A percentile compares a stretch with the other conserved stretches of the same genome.
phyloP scores from a whole-genome alignment of 2,113 vertebrate species.

The Empidonax traillii region DNA sequence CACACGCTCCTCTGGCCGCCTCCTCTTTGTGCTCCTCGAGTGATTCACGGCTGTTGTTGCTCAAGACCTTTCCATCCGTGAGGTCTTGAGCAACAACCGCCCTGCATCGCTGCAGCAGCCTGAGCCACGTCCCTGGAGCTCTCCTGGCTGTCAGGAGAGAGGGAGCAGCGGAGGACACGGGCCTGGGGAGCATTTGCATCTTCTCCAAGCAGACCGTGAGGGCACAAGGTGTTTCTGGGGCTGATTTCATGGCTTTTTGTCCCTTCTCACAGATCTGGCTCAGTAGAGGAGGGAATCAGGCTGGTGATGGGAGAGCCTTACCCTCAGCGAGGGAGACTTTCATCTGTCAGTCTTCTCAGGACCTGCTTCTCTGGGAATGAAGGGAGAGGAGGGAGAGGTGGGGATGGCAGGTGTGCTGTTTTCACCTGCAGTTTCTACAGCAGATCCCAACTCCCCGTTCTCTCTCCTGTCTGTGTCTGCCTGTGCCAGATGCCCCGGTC shows the following conservation, averaged over 20 bases:
- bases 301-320: fast-evolving
- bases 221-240: neutral
- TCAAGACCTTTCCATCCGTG: conserved; percentile 3
- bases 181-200: neutral
- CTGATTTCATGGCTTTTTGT: neutral
- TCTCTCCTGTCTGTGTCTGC: neutral
- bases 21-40: neutral
- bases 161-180: neutral
- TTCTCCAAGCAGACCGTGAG: neutral
- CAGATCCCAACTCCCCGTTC: neutral
- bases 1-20: neutral
- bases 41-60: neutral
- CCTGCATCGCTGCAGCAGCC: fast-evolving
- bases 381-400: neutral
- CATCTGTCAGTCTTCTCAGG: neutral
- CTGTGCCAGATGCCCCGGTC: neutral
- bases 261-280: neutral
- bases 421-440: fast-evolving
- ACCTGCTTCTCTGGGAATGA: neutral
- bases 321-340: neutral
- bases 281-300: neutral
- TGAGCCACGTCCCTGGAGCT: neutral
- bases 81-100: conserved; percentile 13
- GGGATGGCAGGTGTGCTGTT: neutral
- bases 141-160: neutral